Conservation (phyloP, 2,888 invertebrate genomes). For the Nymphalis urticae region DNA sequence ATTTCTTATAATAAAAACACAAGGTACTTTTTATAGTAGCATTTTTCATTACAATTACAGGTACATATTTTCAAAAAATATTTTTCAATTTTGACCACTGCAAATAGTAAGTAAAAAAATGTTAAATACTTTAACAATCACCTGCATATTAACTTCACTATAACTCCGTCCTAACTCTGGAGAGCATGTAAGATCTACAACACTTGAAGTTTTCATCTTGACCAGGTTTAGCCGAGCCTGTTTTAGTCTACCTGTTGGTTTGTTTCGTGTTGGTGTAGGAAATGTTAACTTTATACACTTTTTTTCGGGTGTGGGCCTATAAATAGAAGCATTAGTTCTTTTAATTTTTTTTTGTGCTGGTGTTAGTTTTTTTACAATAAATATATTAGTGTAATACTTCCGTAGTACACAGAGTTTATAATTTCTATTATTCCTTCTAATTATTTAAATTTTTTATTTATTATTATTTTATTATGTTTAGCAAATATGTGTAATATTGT, state of each 20-base stretch:
- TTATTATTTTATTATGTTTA: no score
- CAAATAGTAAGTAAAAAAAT: no score
- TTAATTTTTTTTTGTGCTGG: no score
- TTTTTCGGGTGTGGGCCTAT: slow-evolving; percentile 59
- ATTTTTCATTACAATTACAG: no score
- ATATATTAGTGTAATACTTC: no score
- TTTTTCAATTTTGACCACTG: no score
- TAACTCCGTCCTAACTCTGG: slow-evolving; percentile 49
- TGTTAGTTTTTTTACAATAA: no score
- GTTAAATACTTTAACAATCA: slow-evolving; percentile 28
- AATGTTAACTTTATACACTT: slow-evolving; percentile 56
- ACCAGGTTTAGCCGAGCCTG: slow-evolving; percentile 57
- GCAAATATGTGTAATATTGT: no score
- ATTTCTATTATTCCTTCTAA: background rate
- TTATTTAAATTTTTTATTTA: background rate
- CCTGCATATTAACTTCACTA: slow-evolving; percentile 43
- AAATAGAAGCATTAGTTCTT: no score
- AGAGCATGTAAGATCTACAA: slow-evolving; percentile 65
- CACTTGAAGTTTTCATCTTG: slow-evolving; percentile 45
- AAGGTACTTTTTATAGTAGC: no score
- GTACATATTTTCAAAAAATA: no score
- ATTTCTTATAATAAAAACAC: no score
- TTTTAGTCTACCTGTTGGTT: slow-evolving; percentile 44
- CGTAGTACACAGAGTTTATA: slow-evolving; percentile 19
- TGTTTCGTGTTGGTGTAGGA: slow-evolving; percentile 48